Conservation (phyloP, 2,888 invertebrate genomes). For the Pachydiplax longipennis region DNA sequence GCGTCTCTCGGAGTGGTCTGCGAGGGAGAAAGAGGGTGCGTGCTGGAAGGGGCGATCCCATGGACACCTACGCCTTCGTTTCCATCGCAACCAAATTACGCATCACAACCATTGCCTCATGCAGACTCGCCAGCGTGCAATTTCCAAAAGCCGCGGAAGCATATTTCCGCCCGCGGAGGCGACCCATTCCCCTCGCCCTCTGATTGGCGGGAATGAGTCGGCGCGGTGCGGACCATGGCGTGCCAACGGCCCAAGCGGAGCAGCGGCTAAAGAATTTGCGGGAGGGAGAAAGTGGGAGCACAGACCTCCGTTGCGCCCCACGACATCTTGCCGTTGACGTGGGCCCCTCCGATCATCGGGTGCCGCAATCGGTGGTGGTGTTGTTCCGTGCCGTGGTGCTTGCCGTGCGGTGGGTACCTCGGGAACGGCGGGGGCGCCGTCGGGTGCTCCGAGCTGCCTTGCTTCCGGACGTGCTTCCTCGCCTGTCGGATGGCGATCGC, state of each 20-base stretch:
- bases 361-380: neutral
- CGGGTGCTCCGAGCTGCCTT: slow-evolving; percentile 2
- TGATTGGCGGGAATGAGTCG: neutral
- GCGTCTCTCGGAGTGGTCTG: neutral
- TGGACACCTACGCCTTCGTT: slow-evolving; percentile 20
- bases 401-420: slow-evolving; percentile 11
- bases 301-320: slow-evolving; percentile 29
- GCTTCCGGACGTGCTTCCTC: slow-evolving; percentile 42
- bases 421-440: slow-evolving; percentile 10
- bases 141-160: slow-evolving; percentile 6
- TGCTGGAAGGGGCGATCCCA: neutral
- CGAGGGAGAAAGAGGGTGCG: too few relatives aligned
- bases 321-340: slow-evolving; percentile 35
- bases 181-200: neutral
- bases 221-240: neutral
- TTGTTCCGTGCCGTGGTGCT: neutral
- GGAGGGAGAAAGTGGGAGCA: slow-evolving; percentile 12
- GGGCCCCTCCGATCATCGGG: neutral
- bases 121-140: slow-evolving; percentile 7
- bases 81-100: neutral
- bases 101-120: neutral
- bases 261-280: neutral
- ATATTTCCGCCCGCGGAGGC: neutral
- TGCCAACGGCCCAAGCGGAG: too few relatives aligned
- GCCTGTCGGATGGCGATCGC: slow-evolving; percentile 46